Evolutionary conservation across 1,140 invertebrate genomes (phyloP), one percentile per base, ranked within the genome.

Genomic region (Helicoverpa zea): DNA sequence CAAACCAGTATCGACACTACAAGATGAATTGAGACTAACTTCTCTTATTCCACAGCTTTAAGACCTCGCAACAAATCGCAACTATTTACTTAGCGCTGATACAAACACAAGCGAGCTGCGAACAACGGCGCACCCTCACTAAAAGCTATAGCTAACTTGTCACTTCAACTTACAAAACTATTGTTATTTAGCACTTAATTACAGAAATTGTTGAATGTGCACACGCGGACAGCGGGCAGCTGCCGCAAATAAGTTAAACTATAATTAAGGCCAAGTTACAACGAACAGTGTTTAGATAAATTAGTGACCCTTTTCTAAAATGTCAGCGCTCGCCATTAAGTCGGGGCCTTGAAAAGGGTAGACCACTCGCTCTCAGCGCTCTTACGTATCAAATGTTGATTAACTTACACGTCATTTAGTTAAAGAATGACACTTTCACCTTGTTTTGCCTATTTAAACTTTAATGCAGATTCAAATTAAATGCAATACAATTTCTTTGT

Each of bases 281-380:
- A 83, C 86, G 80, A 88, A 91, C 86, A 87, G 73, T 87, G 90
- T 89, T 91, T 86, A 92, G 90, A 92, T 92, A 93, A 91, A 93
- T 93, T 92, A 92, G 89, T 86, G 86, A 91, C 91, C 92, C 92
- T 91, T 92, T 91, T 90, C 91, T 90, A 85, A 92, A 92, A 91
- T 88, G 90, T 92, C 90, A 90, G 87, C 88, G 56, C 63, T 82
- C 76, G 72, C 84, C 89, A 92, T 92, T 92, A 92, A 76, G 82
- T 68, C 61, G 64, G 80, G 81, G 66, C 87, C 87, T 90, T 86
- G 88, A 91, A 89, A 88, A 88, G 90, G 88, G 87, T 88, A 83
- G 80, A 87, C 84, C 84, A 79, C 76, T 80, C 56, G 72, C 75
- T 79, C 75, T 81, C 58, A 74, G 81, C 77, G 84, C 80, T 79